Evolutionary conservation across 2,888 invertebrate genomes (phyloP), one percentile per base, ranked within the genome.

Genomic region (Habrosyne pyritoides): DNA sequence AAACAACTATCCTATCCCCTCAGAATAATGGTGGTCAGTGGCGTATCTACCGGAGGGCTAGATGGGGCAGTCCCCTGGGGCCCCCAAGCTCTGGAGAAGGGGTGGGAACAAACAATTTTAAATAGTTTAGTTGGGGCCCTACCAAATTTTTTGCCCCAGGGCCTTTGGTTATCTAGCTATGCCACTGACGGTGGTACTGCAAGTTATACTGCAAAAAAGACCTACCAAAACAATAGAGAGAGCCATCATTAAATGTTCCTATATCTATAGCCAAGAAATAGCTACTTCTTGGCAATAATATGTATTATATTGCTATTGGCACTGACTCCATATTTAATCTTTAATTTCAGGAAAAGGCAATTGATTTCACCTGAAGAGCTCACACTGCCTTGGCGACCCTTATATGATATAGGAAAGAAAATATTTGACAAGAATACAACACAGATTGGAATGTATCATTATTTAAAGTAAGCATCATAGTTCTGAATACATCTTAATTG

Each of bases 321-420:
- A 57, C 53, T 54, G 57, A 52, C 22, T 51, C 46, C 14, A 42
- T 18, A 42, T 18, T 8, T 55, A 53, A 59, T 52, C 26, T 26
- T 36, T 21, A 54, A 54, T 83, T 83, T 59, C 78, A 97, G 98
- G 74, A 98, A 97, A 89, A 94, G 93, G 67, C 93, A 95, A 73
- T 88, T 97, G 62, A 84, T 98, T 64, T 93, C 95, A 2, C 95
- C 97, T 33, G 94, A 96, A 58, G 98, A 99, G 61, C 80, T 99
- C 56, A 93, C 94, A 58, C 89, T 99, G 60, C 95, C 96, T 53
- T 99, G 99, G 99, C 93, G 95, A 67, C 98, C 98, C 10, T 88
- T 99, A 8, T 97, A 96, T 79, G 94, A 96, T 7, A 81, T 97
- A 47, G 93, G 94, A 55, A 87, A 92, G 65, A 92, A 93, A 67